These are phyloP conservation scores for Chrysogorgia sp. DNA, from an alignment of 92 coral and sea anemone species.

Conservation along the genomic window DNA sequence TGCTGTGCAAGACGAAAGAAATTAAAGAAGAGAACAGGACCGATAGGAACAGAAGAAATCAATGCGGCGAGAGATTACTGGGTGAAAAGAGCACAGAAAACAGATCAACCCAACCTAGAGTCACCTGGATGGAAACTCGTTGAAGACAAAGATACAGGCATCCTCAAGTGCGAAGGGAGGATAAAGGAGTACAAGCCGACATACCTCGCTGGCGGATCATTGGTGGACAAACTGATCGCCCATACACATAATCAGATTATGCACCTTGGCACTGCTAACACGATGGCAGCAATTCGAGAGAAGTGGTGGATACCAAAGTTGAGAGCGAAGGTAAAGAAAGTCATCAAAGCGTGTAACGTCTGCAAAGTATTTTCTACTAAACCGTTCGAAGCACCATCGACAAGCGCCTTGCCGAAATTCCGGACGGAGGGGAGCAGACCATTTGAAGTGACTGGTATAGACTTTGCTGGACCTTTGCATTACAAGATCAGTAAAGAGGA, in stretches of 20 bases:
- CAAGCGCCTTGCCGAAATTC: slow-evolving; percentile 35
- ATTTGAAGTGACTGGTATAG: slow-evolving; percentile 60
- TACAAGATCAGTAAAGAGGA: slow-evolving; percentile 65
- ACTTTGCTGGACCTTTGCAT: slow-evolving; percentile 64
- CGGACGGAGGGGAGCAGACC: slow-evolving; percentile 51
- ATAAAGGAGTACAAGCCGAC: slow-evolving; percentile 55
- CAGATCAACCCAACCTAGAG: slow-evolving; percentile 21
- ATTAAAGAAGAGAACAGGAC: slow-evolving; percentile 39
- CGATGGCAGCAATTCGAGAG: slow-evolving; percentile 53
- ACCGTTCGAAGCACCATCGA: slow-evolving; percentile 34
- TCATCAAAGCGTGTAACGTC: slow-evolving; percentile 32
- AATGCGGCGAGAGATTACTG: slow-evolving; percentile 30
- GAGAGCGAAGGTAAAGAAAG: slow-evolving; percentile 39
- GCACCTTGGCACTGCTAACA: slow-evolving; percentile 46
- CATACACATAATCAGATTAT: slow-evolving; percentile 23
- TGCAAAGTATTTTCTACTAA: slow-evolving; percentile 50
- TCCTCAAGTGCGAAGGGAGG: slow-evolving; percentile 57
- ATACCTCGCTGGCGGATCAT: slow-evolving; percentile 38
- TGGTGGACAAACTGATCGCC: slow-evolving; percentile 40
- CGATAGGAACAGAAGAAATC: slow-evolving; percentile 54
- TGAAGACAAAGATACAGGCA: slow-evolving; percentile 40
- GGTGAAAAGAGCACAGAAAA: slow-evolving; percentile 36
- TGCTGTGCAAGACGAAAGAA: slow-evolving; percentile 7
- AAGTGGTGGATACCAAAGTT: slow-evolving; percentile 62
- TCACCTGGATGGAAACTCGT: slow-evolving; percentile 48